These are phyloP conservation scores for Himalopsyche kuldschensis DNA, from an alignment of 2,888 invertebrate genomes.

Conservation along the genomic window DNA sequence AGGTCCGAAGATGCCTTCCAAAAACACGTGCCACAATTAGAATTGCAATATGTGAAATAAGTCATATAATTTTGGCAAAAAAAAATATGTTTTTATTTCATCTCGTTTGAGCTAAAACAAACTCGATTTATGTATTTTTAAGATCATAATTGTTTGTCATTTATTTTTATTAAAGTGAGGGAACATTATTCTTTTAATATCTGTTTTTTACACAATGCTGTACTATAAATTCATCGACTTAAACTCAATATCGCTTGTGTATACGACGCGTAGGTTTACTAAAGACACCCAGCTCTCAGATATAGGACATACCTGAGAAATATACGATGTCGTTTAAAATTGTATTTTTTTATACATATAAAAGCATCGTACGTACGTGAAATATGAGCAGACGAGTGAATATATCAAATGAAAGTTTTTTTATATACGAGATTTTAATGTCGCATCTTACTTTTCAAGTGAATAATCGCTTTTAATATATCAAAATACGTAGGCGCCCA, in stretches of 20 bases:
- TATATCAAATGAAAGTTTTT: background rate
- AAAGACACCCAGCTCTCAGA: background rate
- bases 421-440: background rate
- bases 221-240: background rate
- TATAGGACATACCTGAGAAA: background rate
- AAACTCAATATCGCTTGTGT: background rate
- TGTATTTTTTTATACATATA: background rate
- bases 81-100: too few relatives aligned
- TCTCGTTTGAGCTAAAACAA: too few relatives aligned
- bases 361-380: background rate
- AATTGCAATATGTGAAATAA: too few relatives aligned
- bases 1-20: too few relatives aligned
- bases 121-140: too few relatives aligned
- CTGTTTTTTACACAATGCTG: background rate
- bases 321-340: background rate
- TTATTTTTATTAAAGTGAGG: too few relatives aligned
- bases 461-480: background rate
- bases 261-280: background rate
- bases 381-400: background rate
- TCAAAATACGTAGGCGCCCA: background rate
- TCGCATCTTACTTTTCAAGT: background rate
- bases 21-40: too few relatives aligned
- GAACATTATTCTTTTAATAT: too few relatives aligned
- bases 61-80: too few relatives aligned
- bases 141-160: too few relatives aligned